A percentile compares a stretch with the other conserved stretches of the same genome.
Evolutionary conservation across 2,797 vertebrate genomes (phyloP).

Genomic region (Arctocebus calabarensis): DNA sequence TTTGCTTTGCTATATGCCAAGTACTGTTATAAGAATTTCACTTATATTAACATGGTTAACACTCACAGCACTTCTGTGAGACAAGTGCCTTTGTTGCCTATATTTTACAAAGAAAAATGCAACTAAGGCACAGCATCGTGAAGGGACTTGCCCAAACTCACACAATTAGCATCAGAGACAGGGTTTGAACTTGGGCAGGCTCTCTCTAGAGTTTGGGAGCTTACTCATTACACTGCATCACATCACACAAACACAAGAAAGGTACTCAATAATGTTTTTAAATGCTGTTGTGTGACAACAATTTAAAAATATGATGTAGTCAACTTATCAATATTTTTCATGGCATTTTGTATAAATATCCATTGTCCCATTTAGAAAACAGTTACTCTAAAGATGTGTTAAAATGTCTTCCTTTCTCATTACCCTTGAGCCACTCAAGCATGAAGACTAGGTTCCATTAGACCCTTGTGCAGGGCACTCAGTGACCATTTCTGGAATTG

Average conservation of each 20-base stretch:
- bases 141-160: background rate
- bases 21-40: background rate
- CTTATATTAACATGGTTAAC: background rate
- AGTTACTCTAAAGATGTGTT: background rate
- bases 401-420: background rate
- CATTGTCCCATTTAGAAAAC: background rate
- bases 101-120: background rate
- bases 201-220: background rate
- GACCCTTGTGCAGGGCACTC: background rate
- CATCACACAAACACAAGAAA: background rate
- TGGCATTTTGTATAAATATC: background rate
- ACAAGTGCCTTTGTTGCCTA: background rate
- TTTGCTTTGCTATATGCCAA: background rate
- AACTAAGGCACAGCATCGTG: background rate
- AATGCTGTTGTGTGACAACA: background rate
- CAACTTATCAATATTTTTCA: background rate
- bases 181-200: background rate
- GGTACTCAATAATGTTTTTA: background rate
- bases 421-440: background rate
- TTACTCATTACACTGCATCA: background rate
- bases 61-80: background rate
- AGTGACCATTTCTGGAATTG: background rate
- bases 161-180: background rate
- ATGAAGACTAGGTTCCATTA: background rate
- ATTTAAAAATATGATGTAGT: background rate